phyloP scores from a whole-genome alignment of 2,888 invertebrate genomes.

The Mechanitis messenoides region DNA sequence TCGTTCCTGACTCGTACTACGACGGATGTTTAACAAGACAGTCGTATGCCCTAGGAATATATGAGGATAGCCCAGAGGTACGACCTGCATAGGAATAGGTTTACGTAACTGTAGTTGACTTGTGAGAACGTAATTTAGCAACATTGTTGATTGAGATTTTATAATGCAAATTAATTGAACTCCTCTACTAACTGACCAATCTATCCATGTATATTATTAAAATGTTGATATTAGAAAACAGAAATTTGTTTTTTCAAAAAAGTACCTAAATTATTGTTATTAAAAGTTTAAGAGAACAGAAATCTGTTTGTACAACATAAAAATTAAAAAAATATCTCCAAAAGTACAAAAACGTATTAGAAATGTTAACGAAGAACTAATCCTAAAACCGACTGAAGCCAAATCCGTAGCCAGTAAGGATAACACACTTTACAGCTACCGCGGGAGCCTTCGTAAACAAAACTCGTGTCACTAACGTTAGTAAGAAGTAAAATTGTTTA shows the following conservation, averaged over 20 bases:
- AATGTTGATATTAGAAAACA: no score
- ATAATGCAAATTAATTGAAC: no score
- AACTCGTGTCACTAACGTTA: background rate
- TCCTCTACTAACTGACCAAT: no score
- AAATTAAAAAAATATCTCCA: no score
- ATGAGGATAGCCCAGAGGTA: constrained; percentile 26
- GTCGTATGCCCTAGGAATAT: constrained; percentile 34
- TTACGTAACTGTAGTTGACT: constrained; percentile 22
- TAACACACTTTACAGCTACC: constrained; percentile 1
- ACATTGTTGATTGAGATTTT: background rate
- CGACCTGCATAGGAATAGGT: constrained; percentile 19
- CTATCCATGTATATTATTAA: no score
- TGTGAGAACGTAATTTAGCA: constrained; percentile 12
- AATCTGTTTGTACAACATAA: no score
- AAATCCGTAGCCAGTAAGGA: background rate
- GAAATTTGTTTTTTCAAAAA: no score
- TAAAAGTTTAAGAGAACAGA: no score
- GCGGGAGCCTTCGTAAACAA: background rate
- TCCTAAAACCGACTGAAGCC: background rate
- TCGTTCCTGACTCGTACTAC: constrained; percentile 28
- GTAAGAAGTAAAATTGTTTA: no score
- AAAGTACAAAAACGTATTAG: background rate
- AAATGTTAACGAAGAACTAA: background rate
- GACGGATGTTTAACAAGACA: constrained; percentile 33
- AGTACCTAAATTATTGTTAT: no score